Evolutionary conservation across 1,140 invertebrate species (phyloP).

Genomic region (Leptinotarsa undecemlineata): DNA sequence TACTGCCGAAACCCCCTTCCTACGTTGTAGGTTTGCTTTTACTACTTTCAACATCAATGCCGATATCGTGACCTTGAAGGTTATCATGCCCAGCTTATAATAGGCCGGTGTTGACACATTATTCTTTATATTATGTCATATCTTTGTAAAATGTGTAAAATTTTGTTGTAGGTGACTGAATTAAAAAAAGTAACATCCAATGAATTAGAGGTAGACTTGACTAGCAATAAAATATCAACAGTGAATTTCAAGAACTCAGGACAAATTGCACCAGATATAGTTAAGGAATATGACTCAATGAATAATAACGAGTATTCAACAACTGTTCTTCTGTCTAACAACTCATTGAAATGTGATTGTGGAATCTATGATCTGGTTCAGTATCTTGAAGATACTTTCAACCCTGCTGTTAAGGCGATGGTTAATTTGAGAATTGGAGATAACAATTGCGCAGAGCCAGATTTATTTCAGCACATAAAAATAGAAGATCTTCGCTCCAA

Average conservation of each 20-base stretch:
- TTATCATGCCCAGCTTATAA: too few species aligned
- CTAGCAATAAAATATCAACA: neutral
- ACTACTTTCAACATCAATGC: too few species aligned
- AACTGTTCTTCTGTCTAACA: neutral
- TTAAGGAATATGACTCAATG: neutral
- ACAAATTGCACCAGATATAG: neutral
- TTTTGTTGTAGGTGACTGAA: neutral
- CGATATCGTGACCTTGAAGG: too few species aligned
- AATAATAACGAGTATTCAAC: neutral
- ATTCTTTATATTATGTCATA: too few species aligned
- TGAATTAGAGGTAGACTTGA: neutral
- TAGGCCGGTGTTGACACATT: too few species aligned
- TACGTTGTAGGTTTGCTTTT: too few species aligned
- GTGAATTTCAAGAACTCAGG: neutral
- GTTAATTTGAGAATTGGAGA: conserved; percentile 1
- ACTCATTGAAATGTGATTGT: neutral
- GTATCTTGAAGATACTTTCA: neutral
- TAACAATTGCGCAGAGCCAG: neutral
- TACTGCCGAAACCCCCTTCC: too few species aligned
- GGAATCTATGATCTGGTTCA: neutral
- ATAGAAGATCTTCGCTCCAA: neutral
- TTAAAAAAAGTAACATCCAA: neutral
- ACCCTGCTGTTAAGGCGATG: neutral
- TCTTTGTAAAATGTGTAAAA: too few species aligned
- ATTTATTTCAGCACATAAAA: neutral